Evolutionary conservation across 2,113 vertebrate genomes (phyloP).

Genomic region (Fregetta grallaria): DNA sequence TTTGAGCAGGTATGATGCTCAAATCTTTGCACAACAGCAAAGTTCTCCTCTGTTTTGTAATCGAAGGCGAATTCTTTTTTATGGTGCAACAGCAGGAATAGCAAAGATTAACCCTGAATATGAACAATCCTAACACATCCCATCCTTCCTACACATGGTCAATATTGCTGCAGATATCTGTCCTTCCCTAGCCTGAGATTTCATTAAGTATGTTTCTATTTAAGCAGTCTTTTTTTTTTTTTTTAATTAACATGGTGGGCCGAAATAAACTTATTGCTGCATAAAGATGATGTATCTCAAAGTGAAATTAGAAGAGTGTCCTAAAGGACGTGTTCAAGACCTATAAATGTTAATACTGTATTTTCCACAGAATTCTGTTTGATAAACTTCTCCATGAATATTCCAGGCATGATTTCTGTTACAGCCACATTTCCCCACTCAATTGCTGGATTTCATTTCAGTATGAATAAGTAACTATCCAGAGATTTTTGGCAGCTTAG

Average conservation of each 20-base stretch:
- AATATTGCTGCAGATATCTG: neutral
- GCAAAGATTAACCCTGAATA: neutral
- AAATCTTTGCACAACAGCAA: neutral
- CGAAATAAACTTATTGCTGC: neutral
- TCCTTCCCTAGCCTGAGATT: neutral
- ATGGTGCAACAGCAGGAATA: neutral
- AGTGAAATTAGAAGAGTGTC: neutral
- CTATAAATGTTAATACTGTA: neutral
- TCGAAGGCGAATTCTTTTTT: neutral
- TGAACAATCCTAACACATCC: neutral
- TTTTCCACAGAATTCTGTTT: neutral
- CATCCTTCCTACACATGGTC: neutral
- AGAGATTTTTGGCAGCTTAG: slow-evolving; percentile 65
- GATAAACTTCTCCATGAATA: slow-evolving; percentile 18
- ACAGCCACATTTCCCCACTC: neutral
- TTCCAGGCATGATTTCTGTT: slow-evolving; percentile 33
- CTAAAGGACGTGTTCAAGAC: neutral
- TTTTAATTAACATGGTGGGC: neutral
- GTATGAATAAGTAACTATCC: slow-evolving; percentile 24
- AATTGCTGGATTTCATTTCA: neutral
- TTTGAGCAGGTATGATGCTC: neutral
- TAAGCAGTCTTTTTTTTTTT: neutral
- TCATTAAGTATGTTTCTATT: neutral
- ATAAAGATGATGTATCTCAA: neutral
- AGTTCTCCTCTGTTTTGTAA: neutral